Conservation (phyloP, 2,797 vertebrate genomes). For the Denticeps clupeoides region DNA sequence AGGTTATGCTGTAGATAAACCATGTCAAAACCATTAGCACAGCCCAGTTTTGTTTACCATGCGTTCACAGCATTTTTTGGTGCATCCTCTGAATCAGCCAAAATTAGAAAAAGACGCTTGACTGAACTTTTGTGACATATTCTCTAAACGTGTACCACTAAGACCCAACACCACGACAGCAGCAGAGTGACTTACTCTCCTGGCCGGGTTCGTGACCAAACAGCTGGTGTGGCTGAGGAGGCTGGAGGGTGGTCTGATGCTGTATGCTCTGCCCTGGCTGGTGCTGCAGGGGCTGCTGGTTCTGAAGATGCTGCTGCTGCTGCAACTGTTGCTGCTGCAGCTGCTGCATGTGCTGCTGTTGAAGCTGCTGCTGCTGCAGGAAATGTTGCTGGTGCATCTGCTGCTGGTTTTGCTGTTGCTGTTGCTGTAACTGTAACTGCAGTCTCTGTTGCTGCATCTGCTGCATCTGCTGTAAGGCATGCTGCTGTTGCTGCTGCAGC, state of each 20-base stretch:
- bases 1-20: too few relatives aligned
- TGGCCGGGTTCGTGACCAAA: conserved; percentile 82
- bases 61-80: too few relatives aligned
- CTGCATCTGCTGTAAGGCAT: conserved; percentile 49
- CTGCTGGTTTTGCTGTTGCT: conserved; percentile 63
- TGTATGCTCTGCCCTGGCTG: conserved; percentile 54
- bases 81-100: too few relatives aligned
- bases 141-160: not conserved
- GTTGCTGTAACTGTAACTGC: conserved; percentile 60
- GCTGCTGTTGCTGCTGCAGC: conserved; percentile 48
- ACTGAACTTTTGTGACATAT: too few relatives aligned
- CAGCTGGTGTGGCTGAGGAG: conserved; percentile 61
- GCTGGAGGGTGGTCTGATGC: conserved; percentile 55
- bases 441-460: conserved; percentile 45
- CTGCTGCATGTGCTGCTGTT: conserved; percentile 47
- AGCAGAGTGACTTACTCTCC: conserved; percentile 69
- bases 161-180: too few relatives aligned
- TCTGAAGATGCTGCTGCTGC: conserved; percentile 49
- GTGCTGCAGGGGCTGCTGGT: conserved; percentile 46
- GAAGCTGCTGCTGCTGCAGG: conserved; percentile 58
- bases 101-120: too few relatives aligned
- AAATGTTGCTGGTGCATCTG: conserved; percentile 61
- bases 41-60: too few relatives aligned
- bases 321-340: conserved; percentile 49
- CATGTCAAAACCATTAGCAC: too few relatives aligned